phyloP scores from a whole-genome alignment of 2,888 invertebrate species.

The Drosophila melanosoma region DNA sequence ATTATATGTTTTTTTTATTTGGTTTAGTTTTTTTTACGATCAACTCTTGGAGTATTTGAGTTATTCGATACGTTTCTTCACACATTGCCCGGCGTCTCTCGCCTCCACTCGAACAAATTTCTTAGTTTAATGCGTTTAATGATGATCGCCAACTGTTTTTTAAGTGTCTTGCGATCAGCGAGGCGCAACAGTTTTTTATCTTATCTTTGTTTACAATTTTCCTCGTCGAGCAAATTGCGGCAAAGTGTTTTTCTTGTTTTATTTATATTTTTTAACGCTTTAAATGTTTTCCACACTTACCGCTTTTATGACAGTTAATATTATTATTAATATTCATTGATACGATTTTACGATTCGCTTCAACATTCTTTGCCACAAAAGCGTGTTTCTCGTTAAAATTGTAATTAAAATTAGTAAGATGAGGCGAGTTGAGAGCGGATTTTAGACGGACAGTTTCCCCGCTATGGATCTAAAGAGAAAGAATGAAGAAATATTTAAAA shows the following conservation, averaged over 20 bases:
- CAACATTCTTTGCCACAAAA: constrained; percentile 26
- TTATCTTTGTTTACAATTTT: constrained; percentile 10
- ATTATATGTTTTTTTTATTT: constrained; percentile 29
- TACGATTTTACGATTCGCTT: constrained; percentile 53
- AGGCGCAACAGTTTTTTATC: constrained; percentile 5
- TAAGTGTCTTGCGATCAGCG: constrained; percentile 42
- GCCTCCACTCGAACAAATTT: constrained; percentile 49
- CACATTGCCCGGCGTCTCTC: constrained; percentile 53
- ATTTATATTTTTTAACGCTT: constrained; percentile 39
- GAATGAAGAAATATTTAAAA: background rate
- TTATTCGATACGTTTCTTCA: constrained; percentile 78
- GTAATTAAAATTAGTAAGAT: constrained; percentile 44
- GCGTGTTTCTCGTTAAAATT: constrained; percentile 21
- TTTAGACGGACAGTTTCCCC: background rate
- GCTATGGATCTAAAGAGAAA: fast-evolving
- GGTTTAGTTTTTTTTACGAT: constrained; percentile 22
- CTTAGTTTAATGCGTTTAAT: constrained; percentile 46
- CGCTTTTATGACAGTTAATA: constrained; percentile 69
- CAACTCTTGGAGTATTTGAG: constrained; percentile 48
- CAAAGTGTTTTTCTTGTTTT: constrained; percentile 43
- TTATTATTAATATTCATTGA: constrained; percentile 65
- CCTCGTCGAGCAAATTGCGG: constrained; percentile 25
- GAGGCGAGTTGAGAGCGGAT: background rate
- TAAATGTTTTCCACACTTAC: constrained; percentile 77
- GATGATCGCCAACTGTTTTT: constrained; percentile 60